These are phyloP conservation scores for Cephonodes hylas DNA, from an alignment of 2,888 invertebrate species.

Conservation along the genomic window DNA sequence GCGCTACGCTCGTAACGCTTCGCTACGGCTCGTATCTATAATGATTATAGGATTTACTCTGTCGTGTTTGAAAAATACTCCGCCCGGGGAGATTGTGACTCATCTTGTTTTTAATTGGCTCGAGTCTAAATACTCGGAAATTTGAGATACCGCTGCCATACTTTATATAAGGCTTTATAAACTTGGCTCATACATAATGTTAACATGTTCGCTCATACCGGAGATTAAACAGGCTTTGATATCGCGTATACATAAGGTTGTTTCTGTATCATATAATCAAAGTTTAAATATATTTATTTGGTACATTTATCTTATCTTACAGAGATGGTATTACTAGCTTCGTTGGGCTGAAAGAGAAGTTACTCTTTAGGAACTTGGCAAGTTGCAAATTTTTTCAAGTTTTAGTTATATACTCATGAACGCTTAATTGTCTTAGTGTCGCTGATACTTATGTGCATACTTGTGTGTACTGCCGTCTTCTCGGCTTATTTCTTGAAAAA, in stretches of 20 bases:
- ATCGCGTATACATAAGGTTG: neutral
- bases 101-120: slow-evolving; percentile 1
- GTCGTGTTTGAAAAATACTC: slow-evolving; percentile 3
- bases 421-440: too few relatives aligned
- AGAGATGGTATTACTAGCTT: too few relatives aligned
- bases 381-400: too few relatives aligned
- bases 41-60: slow-evolving; percentile 8
- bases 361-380: too few relatives aligned
- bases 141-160: neutral
- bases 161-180: too few relatives aligned
- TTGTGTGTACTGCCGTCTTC: too few relatives aligned
- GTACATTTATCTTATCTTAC: too few relatives aligned
- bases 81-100: slow-evolving; percentile 1
- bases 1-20: slow-evolving; percentile 28
- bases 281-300: too few relatives aligned
- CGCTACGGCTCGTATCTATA: slow-evolving; percentile 14
- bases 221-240: slow-evolving; percentile 3
- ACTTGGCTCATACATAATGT: neutral
- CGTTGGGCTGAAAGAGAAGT: too few relatives aligned
- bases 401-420: too few relatives aligned
- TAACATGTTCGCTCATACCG: neutral
- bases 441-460: too few relatives aligned
- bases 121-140: slow-evolving; percentile 3
- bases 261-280: neutral
- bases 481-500: too few relatives aligned